Percentiles rank a stretch among this genome's conserved stretches.
Conservation (phyloP, 2,888 invertebrate species). For the Hipparchia semele region DNA sequence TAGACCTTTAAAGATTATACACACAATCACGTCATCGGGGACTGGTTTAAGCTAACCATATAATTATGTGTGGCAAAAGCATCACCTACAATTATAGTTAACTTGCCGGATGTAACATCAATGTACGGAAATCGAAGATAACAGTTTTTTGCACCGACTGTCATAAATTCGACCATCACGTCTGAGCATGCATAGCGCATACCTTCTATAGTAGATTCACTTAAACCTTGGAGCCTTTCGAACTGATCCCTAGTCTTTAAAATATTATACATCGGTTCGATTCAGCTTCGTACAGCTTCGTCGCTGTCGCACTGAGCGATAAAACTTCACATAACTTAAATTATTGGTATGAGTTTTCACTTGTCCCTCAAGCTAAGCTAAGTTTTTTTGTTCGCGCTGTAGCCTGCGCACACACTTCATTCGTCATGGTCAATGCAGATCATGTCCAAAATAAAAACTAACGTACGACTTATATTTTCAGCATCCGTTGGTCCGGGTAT, state of each 20-base stretch:
- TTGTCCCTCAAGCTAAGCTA: no score
- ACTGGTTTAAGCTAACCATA: slow-evolving; percentile 18
- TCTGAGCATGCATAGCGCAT: background rate
- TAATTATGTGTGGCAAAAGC: slow-evolving; percentile 2
- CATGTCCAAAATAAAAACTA: background rate
- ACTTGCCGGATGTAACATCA: slow-evolving; percentile 4
- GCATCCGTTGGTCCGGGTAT: slow-evolving; percentile 87
- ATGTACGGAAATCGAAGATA: background rate
- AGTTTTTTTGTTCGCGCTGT: no score
- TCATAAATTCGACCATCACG: background rate
- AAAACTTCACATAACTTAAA: no score
- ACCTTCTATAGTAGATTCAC: no score
- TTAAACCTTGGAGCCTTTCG: no score
- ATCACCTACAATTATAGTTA: background rate
- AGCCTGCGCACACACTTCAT: background rate
- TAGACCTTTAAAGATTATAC: slow-evolving; percentile 20
- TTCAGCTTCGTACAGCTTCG: no score
- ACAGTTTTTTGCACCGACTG: background rate
- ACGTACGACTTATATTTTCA: slow-evolving; percentile 48
- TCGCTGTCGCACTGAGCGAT: no score
- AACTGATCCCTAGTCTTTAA: background rate
- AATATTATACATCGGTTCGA: no score
- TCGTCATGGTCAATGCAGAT: background rate
- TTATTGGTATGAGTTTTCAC: no score
- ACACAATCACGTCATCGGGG: slow-evolving; percentile 9